Conservation (phyloP, 2,888 invertebrate genomes). For the Heliconius cydno region DNA sequence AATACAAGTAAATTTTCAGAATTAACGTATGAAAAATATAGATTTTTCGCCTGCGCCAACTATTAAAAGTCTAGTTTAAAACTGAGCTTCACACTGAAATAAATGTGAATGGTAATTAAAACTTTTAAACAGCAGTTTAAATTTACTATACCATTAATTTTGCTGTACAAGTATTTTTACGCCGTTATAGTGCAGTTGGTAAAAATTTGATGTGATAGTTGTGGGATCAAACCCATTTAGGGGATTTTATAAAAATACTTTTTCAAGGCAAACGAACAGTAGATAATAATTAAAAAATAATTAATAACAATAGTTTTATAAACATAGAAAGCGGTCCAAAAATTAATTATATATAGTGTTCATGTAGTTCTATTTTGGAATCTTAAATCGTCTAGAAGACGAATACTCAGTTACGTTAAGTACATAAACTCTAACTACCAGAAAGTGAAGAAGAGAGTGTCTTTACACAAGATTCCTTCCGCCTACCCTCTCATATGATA, state of each 20-base stretch:
- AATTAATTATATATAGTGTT: no score
- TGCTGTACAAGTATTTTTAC: constrained; percentile 12
- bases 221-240: neutral
- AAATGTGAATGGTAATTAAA: constrained; percentile 30
- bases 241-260: neutral
- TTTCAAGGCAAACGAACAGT: no score
- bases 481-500: neutral
- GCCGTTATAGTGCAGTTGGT: constrained; percentile 1
- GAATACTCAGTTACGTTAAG: no score
- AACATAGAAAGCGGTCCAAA: no score
- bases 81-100: constrained; percentile 20
- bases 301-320: no score
- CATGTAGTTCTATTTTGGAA: no score
- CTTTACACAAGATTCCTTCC: neutral
- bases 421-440: no score
- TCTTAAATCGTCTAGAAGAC: no score
- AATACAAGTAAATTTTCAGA: neutral
- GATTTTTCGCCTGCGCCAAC: neutral
- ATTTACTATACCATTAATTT: constrained; percentile 25
- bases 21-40: neutral
- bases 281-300: no score
- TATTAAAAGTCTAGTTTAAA: constrained; percentile 18
- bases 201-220: neutral
- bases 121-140: constrained; percentile 30
- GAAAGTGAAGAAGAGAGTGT: no score